Percentiles rank a stretch among this genome's conserved stretches.
These are phyloP conservation scores for Papilio aristodemus DNA, from an alignment of 1,140 invertebrate genomes.

Conservation along the genomic window DNA sequence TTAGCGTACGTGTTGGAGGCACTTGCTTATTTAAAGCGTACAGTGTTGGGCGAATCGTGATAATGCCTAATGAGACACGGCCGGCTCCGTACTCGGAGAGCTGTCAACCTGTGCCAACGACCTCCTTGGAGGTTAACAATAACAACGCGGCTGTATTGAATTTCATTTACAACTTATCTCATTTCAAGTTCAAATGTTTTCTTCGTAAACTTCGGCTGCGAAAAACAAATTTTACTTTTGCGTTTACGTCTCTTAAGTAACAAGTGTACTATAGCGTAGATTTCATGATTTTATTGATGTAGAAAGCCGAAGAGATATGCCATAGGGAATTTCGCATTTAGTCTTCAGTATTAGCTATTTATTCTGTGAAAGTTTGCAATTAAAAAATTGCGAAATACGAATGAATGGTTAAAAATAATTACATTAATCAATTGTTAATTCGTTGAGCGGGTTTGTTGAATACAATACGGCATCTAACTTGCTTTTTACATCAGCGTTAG, in stretches of 20 bases:
- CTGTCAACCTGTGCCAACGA: constrained; percentile 48
- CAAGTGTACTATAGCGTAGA: too few species aligned
- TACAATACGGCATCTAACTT: constrained; percentile 19
- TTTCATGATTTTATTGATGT: too few species aligned
- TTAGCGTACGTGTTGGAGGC: constrained; percentile 10
- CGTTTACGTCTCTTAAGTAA: background rate
- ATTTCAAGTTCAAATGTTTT: constrained; percentile 26
- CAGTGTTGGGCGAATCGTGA: constrained; percentile 25
- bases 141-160: constrained; percentile 28
- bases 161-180: constrained; percentile 33
- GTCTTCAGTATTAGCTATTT: background rate
- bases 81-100: constrained; percentile 31
- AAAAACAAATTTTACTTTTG: constrained; percentile 1
- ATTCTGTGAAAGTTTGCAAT: background rate
- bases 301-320: too few species aligned
- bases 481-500: constrained; percentile 31
- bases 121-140: constrained; percentile 36
- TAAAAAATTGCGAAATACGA: constrained; percentile 18
- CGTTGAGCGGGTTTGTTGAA: constrained; percentile 23
- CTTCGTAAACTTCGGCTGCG: constrained; percentile 18
- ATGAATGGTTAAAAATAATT: constrained; percentile 34
- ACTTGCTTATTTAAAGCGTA: background rate
- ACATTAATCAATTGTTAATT: constrained; percentile 44
- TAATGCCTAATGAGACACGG: constrained; percentile 32
- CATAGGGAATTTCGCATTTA: too few species aligned